Percentiles rank a stretch among this genome's conserved stretches.
These are phyloP conservation scores for Drosophila lacteicornis DNA, from an alignment of 1,140 invertebrate genomes.

Conservation along the genomic window DNA sequence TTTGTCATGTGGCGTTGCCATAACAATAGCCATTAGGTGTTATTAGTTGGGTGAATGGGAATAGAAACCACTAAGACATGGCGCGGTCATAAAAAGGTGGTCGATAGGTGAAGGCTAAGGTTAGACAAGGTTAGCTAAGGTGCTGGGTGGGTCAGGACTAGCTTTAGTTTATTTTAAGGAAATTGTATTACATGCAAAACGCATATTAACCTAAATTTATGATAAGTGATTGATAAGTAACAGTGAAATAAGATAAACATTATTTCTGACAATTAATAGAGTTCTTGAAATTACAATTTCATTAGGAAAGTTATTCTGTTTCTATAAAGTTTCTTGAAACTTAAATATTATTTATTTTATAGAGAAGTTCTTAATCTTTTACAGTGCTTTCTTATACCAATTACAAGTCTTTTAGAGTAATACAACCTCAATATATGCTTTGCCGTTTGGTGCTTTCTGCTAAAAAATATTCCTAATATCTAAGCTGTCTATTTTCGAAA, in stretches of 20 bases:
- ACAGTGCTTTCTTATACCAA: too few species aligned
- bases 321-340: not conserved
- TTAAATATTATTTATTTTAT: not conserved
- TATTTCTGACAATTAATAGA: not conserved
- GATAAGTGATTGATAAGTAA: conserved; percentile 23
- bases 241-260: not conserved
- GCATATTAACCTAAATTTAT: conserved; percentile 18
- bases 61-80: conserved; percentile 18
- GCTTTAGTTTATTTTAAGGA: not conserved
- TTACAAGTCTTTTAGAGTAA: too few species aligned
- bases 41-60: conserved; percentile 58
- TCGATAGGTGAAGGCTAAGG: conserved; percentile 53
- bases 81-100: conserved; percentile 28
- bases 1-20: conserved; percentile 41
- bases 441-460: not conserved
- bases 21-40: conserved; percentile 61
- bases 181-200: conserved; percentile 33
- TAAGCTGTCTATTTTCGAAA: not conserved
- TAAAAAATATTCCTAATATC: not conserved
- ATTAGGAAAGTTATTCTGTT: not conserved
- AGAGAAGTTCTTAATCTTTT: too few species aligned
- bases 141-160: conserved; percentile 13
- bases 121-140: conserved; percentile 45
- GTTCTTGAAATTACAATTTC: too few species aligned
- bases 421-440: not conserved